Evolutionary conservation across 2,888 invertebrate genomes (phyloP).

Genomic region (Cenopis cana): DNA sequence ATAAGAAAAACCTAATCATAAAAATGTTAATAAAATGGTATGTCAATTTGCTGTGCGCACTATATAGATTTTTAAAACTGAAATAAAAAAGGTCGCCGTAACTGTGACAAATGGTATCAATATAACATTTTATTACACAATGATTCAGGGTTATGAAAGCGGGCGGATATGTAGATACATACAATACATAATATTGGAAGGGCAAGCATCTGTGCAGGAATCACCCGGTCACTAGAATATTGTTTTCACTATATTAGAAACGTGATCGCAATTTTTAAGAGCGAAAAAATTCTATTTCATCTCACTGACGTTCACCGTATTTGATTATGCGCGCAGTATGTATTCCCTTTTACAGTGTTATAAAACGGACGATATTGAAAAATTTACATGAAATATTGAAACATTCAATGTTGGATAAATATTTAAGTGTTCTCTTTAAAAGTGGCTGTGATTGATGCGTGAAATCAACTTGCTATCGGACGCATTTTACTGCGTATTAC

Average conservation of each 20-base stretch:
- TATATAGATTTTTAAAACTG: not conserved
- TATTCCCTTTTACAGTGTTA: slow-evolving; percentile 76
- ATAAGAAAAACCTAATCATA: slow-evolving; percentile 3
- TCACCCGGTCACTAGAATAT: slow-evolving; percentile 86
- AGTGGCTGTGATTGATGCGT: slow-evolving; percentile 26
- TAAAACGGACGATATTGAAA: slow-evolving; percentile 77
- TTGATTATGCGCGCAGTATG: slow-evolving; percentile 78
- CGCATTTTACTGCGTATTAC: slow-evolving; percentile 2
- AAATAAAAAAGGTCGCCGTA: slow-evolving; percentile 46
- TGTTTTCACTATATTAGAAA: slow-evolving; percentile 86
- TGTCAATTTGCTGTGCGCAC: not conserved
- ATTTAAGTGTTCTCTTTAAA: slow-evolving; percentile 53
- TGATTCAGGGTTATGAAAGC: slow-evolving; percentile 77
- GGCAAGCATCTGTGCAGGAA: slow-evolving; percentile 82
- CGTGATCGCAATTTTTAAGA: slow-evolving; percentile 85
- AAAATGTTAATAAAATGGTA: not conserved
- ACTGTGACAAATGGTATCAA: slow-evolving; percentile 41
- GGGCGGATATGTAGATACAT: slow-evolving; percentile 47
- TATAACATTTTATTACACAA: slow-evolving; percentile 63
- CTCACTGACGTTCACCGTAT: slow-evolving; percentile 75
- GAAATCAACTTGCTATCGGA: slow-evolving; percentile 18
- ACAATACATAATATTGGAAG: slow-evolving; percentile 70
- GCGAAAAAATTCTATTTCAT: slow-evolving; percentile 83
- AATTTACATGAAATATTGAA: slow-evolving; percentile 78
- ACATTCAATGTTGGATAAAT: slow-evolving; percentile 70